Evolutionary conservation across 2,113 vertebrate genomes (phyloP), one percentile per base, ranked within the genome.

Genomic region (mouse (Mus musculus)): DNA sequence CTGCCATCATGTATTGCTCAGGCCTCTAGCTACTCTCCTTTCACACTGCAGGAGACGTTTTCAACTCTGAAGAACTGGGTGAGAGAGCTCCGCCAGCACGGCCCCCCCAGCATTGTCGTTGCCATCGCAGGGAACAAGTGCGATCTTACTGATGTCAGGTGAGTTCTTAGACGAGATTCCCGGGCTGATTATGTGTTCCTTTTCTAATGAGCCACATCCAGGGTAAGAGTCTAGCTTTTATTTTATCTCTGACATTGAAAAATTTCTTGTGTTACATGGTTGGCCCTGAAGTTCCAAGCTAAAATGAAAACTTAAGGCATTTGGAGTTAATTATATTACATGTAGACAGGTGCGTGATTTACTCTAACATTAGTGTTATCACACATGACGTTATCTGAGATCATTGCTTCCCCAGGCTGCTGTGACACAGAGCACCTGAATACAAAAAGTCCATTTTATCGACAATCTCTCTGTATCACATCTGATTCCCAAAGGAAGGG

Each of bases 101-200:
- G 99, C 22, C 99, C 99, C 63, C 99, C 99, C 39, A 99, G 99
- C 94, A 99, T 99, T 92, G 99, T 99, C 77, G 99, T 99, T 36
- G 99, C 99, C 96, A 99, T 99, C 90, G 99, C 99, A 89, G 99
- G 99, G 95, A 99, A 99, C 98, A 99, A 99, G 97, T 99, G 99
- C 97, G 99, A 99, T 97, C 99, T 99, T 82, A 99, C 98, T 82
- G 99, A 99, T 39, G 99, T 99, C 96, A 99, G 99, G 99, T 99
- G 98, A 98, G 96, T 93, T n/a, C 65, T 19, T 39, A 77, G 81
- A 3, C n/a, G 89, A 86, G 80, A 52, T 69, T 0, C 22, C 77
- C 2, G 1, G 17, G 65, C 90, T 30, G 54, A 46, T 20, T 19
- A 4, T 7, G 46, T 67, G 91, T 88, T 69, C 93, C 72, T 92